A percentile compares a stretch with the other conserved stretches of the same genome.
These are phyloP conservation scores for Drosophila saltans DNA, from an alignment of 1,140 invertebrate species.

Conservation along the genomic window DNA sequence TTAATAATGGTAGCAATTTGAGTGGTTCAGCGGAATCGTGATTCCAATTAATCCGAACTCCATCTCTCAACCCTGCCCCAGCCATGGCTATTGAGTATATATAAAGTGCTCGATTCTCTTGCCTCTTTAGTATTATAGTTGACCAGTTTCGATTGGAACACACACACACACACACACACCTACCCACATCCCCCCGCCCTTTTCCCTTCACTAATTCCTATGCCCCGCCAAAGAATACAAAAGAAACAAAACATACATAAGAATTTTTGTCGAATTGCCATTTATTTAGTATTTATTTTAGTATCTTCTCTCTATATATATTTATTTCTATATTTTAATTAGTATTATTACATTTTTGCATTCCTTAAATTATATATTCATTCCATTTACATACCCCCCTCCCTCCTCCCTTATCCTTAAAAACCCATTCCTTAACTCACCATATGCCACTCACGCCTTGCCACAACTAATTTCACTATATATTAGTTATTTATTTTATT, in stretches of 20 bases:
- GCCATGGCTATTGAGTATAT: background rate
- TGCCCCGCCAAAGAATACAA: slow-evolving; percentile 12
- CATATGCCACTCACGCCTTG: background rate
- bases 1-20: slow-evolving; percentile 8
- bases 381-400: slow-evolving; percentile 18
- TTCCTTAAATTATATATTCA: background rate
- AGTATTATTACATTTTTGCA: slow-evolving; percentile 36
- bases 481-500: slow-evolving; percentile 52
- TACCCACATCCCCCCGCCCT: background rate
- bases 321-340: slow-evolving; percentile 37
- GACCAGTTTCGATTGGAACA: background rate
- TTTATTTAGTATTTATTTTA: slow-evolving; percentile 55
- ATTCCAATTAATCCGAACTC: background rate
- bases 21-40: slow-evolving; percentile 31
- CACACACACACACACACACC: background rate
- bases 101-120: background rate
- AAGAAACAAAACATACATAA: slow-evolving; percentile 40
- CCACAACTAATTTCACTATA: slow-evolving; percentile 23
- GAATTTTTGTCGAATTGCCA: slow-evolving; percentile 75
- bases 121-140: slow-evolving; percentile 8
- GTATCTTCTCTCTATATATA: slow-evolving; percentile 13
- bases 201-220: background rate
- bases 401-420: background rate
- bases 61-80: too few relatives aligned
- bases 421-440: background rate